Evolutionary conservation across 2,888 invertebrate species (phyloP).

Genomic region (Aelia acuminata): DNA sequence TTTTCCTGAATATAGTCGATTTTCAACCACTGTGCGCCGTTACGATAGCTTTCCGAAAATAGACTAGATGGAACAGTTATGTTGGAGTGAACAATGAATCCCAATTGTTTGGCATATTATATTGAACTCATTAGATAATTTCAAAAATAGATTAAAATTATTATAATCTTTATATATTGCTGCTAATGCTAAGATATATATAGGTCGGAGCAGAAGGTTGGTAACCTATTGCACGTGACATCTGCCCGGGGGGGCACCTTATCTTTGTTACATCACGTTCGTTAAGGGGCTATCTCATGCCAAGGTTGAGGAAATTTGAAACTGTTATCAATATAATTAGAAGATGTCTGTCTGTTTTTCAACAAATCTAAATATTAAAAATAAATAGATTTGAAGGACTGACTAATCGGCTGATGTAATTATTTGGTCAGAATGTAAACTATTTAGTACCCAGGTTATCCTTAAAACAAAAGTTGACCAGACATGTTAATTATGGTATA

Average conservation of each 20-base stretch:
- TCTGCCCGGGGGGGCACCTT: not conserved
- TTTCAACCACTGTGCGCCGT: no score
- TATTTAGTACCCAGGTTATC: not conserved
- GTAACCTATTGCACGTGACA: constrained; percentile 31
- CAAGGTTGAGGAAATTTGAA: constrained; percentile 28
- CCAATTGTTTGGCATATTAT: no score
- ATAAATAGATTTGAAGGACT: not conserved
- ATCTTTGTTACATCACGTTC: constrained; percentile 17
- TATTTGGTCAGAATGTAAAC: not conserved
- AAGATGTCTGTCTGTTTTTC: constrained; percentile 1
- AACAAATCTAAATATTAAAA: not conserved
- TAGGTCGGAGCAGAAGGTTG: constrained; percentile 23
- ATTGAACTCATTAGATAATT: not conserved
- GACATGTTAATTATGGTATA: not conserved
- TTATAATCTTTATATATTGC: not conserved
- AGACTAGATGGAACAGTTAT: no score
- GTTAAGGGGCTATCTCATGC: not conserved
- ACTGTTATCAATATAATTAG: not conserved
- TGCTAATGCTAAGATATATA: not conserved
- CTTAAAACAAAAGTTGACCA: not conserved
- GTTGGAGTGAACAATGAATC: no score
- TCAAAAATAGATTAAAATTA: not conserved
- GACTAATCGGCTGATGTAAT: not conserved
- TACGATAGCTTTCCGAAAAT: no score
- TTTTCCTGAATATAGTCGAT: no score